A percentile compares a stretch with the other conserved stretches of the same genome.
phyloP scores from a whole-genome alignment of 2,113 vertebrate species.

The Vidua macroura region DNA sequence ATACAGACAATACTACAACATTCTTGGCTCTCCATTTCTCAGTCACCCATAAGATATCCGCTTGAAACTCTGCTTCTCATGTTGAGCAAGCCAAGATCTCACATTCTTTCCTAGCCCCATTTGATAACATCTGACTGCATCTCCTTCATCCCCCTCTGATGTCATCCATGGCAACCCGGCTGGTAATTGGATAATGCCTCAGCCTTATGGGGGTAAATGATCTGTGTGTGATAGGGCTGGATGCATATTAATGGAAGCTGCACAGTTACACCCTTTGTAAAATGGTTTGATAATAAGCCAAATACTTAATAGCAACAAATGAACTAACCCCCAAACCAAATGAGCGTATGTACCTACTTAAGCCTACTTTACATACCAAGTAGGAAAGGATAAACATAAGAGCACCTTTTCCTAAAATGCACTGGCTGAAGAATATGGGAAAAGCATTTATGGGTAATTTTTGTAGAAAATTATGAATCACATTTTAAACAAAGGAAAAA shows the following conservation, averaged over 20 bases:
- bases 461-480: neutral
- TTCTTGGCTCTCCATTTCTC: neutral
- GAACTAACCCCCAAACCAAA: constrained; percentile 54
- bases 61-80: neutral
- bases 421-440: neutral
- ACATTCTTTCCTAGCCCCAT: neutral
- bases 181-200: constrained; percentile 21
- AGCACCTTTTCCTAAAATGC: constrained; percentile 21
- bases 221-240: neutral
- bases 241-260: constrained; percentile 21
- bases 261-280: constrained; percentile 52
- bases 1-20: neutral
- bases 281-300: constrained; percentile 56
- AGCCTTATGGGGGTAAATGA: constrained; percentile 25
- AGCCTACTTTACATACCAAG: constrained; percentile 31
- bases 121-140: constrained; percentile 28
- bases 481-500: neutral
- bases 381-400: neutral
- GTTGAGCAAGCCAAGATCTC: constrained; percentile 25
- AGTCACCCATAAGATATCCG: neutral
- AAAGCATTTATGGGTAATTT: neutral
- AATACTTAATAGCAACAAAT: constrained; percentile 47
- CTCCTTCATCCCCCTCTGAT: neutral
- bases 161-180: neutral
- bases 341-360: neutral